These are phyloP conservation scores for Pristiophorus japonicus DNA, from an alignment of 2,113 vertebrate species.

Conservation along the genomic window DNA sequence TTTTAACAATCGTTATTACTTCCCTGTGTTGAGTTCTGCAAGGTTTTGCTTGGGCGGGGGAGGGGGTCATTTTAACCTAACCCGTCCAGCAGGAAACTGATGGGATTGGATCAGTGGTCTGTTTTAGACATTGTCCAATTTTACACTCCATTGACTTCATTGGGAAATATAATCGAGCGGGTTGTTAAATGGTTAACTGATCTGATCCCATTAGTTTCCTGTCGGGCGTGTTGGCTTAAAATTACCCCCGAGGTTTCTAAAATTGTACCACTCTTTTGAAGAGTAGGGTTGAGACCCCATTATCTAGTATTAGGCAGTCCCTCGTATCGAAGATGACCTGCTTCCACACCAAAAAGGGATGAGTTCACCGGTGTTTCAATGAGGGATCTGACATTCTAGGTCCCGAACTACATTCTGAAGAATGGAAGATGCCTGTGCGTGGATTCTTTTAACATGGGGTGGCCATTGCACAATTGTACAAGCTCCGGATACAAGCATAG, in stretches of 20 bases:
- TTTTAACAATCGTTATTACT: not conserved
- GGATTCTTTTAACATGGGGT: too few relatives aligned
- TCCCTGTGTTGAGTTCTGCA: not conserved
- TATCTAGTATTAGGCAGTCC: too few relatives aligned
- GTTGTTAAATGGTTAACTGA: not conserved
- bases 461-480: too few relatives aligned
- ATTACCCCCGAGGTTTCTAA: not conserved
- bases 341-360: too few relatives aligned
- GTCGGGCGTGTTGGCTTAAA: not conserved
- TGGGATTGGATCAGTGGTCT: not conserved
- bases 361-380: too few relatives aligned
- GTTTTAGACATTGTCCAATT: not conserved
- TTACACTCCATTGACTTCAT: not conserved
- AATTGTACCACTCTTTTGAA: not conserved
- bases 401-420: too few relatives aligned
- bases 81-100: not conserved
- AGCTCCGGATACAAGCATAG: too few relatives aligned
- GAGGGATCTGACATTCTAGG: too few relatives aligned
- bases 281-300: not conserved
- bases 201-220: not conserved
- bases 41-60: not conserved
- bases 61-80: not conserved
- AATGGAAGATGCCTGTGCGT: too few relatives aligned
- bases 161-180: not conserved
- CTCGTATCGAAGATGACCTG: too few relatives aligned